phyloP scores from a whole-genome alignment of 2,113 vertebrate species.

The Thymallus thymallus region DNA sequence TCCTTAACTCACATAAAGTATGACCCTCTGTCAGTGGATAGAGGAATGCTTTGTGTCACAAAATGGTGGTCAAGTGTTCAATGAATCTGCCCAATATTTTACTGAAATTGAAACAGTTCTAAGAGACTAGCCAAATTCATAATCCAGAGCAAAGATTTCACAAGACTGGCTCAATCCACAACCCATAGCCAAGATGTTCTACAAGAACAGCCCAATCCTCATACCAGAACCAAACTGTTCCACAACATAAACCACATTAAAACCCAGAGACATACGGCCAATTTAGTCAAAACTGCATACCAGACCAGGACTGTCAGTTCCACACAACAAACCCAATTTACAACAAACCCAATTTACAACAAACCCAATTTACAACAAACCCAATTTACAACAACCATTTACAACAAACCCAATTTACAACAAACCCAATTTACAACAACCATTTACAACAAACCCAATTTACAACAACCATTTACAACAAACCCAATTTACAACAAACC shows the following conservation, averaged over 20 bases:
- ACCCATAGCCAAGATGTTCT: not conserved
- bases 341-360: too few species aligned
- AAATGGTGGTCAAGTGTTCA: not conserved
- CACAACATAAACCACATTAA: not conserved
- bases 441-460: not conserved
- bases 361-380: too few species aligned
- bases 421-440: constrained; percentile 23
- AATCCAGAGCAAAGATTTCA: constrained; percentile 8
- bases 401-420: too few species aligned
- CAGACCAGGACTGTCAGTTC: not conserved
- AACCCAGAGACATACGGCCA: not conserved
- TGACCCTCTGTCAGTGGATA: not conserved
- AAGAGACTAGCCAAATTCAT: not conserved
- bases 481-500: too few species aligned
- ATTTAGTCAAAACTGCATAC: not conserved
- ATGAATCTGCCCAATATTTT: not conserved
- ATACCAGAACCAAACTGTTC: not conserved
- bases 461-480: too few species aligned
- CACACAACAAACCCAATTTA: constrained; percentile 29
- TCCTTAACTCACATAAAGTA: not conserved
- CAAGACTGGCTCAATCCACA: not conserved
- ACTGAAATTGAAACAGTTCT: not conserved
- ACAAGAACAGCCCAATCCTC: not conserved
- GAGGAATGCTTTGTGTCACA: not conserved
- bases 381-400: constrained; percentile 33